Evolutionary conservation across 1,140 invertebrate genomes (phyloP).

Genomic region (Pachypsylla venusta): DNA sequence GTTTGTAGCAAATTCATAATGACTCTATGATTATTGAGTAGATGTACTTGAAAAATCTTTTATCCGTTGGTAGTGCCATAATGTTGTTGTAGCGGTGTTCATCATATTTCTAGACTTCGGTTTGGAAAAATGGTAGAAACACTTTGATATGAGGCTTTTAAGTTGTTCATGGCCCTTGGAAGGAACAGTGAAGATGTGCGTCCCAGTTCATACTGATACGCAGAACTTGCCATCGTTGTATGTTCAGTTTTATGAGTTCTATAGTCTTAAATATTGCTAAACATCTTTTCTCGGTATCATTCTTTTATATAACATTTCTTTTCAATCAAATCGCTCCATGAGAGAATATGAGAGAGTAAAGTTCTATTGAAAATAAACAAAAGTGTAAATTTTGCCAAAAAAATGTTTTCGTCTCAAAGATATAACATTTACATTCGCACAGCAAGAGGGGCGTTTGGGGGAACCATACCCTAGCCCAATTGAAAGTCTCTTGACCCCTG

Average conservation of each 20-base stretch:
- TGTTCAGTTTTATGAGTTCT: not conserved
- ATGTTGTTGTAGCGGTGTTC: no score
- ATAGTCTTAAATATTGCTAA: not conserved
- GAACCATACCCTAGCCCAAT: conserved; percentile 3
- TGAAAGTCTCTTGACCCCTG: not conserved
- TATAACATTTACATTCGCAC: not conserved
- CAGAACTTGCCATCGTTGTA: not conserved
- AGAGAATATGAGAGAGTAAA: not conserved
- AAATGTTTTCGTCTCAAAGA: not conserved
- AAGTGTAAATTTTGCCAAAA: not conserved
- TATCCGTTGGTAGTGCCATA: no score
- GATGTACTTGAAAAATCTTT: no score
- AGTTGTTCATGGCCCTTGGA: no score
- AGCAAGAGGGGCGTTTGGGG: not conserved
- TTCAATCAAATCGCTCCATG: not conserved
- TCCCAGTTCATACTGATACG: not conserved
- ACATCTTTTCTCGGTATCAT: not conserved
- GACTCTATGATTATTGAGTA: no score
- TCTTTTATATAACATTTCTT: not conserved
- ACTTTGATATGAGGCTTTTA: no score
- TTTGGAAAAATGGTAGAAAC: no score
- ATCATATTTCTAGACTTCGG: no score
- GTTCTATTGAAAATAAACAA: conserved; percentile 7
- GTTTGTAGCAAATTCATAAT: no score
- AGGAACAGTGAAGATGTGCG: no score